Evolutionary conservation across 2,113 vertebrate species (phyloP), one percentile per base, ranked within the genome.

Genomic region (Ammodytes dubius): DNA sequence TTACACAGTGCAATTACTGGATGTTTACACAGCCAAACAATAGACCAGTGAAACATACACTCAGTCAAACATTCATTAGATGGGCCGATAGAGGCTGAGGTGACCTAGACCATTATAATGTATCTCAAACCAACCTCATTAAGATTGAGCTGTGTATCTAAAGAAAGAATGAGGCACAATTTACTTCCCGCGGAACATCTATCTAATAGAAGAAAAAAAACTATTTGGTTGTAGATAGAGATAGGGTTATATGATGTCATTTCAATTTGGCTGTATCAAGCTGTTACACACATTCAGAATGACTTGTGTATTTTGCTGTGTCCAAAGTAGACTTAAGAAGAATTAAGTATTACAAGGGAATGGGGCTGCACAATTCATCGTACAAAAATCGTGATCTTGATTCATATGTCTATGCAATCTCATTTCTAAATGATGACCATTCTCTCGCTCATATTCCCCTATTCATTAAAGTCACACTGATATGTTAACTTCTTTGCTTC

Each of bases 11-110:
- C 88, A 93, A 93, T 92, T 91, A 93, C 82, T 77, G 89, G 82
- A 87, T 91, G 88, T 93, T 92, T 92, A 91, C 90, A 81, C 67
- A 91, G 77, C 57, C 77, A 85, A 87, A 92, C 88, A 91, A 91
- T 66, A 85, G 75, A 65, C 72, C 74, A 54, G 59, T 86, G 87
- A 91, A 89, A 89, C 83, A 79, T 72, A 81, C 87, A 87, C 82
- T 75, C 81, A 88, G 83, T 89, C 87, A 89, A 90, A 90, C 89
- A 86, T 82, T 89, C 86, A 91, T 92, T 91, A 91, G 81, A 80
- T 39, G 72, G 72, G 73, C 53, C 70, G 84, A 75, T 77, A 80
- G 83, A 87, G 46, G 68, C 78, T 67, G 85, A 85, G 73, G 77
- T 90, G 88, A 92, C 89, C 79, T 74, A 59, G 43, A 81, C 59